phyloP scores from a whole-genome alignment of 1,140 invertebrate genomes.

The Acromyrmex charruanus region DNA sequence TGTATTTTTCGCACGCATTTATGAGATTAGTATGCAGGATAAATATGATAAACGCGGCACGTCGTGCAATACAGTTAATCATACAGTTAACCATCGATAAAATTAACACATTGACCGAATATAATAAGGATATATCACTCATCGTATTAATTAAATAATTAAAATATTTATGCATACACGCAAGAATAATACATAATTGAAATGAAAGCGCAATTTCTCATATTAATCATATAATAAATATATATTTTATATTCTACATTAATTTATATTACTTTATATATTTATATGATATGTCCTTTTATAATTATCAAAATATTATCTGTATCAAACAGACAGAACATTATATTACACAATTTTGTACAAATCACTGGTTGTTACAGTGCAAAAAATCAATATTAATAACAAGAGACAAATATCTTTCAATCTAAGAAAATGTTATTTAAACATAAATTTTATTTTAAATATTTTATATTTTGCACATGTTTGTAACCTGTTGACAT shows the following conservation, averaged over 20 bases:
- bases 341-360: background rate
- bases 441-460: background rate
- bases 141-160: background rate
- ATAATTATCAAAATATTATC: background rate
- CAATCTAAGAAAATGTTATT: background rate
- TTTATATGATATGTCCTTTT: background rate
- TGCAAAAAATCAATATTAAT: background rate
- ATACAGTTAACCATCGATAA: background rate
- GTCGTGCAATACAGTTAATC: background rate
- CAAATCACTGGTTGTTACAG: background rate
- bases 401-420: background rate
- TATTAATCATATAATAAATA: background rate
- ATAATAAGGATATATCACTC: background rate
- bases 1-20: constrained; percentile 13
- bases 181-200: background rate
- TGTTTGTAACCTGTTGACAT: background rate
- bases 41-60: constrained; percentile 4
- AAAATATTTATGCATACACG: background rate
- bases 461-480: background rate
- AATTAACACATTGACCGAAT: background rate
- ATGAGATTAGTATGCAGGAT: constrained; percentile 3
- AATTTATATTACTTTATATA: background rate
- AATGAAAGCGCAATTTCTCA: background rate
- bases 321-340: background rate
- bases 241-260: background rate